Percentiles rank a stretch among this genome's conserved stretches.
These are phyloP conservation scores for Dorcus parallelipipedus DNA, from an alignment of 2,888 invertebrate species.

Conservation along the genomic window DNA sequence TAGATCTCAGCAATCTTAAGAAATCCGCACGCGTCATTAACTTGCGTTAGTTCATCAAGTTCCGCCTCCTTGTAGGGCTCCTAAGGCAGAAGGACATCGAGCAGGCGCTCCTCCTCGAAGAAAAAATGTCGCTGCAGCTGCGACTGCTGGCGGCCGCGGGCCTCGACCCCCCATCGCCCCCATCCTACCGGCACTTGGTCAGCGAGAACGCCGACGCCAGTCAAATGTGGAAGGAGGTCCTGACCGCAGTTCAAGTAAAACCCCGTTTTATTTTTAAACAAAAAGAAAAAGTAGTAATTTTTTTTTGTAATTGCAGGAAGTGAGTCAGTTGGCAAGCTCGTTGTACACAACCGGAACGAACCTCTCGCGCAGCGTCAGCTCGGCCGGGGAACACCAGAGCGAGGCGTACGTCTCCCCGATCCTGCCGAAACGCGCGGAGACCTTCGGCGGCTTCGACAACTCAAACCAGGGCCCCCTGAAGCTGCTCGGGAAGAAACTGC, in stretches of 20 bases:
- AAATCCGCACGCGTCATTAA: too few species aligned
- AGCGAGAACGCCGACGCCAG: slow-evolving; percentile 74
- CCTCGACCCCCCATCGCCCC: slow-evolving; percentile 59
- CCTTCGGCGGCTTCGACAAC: slow-evolving; percentile 92
- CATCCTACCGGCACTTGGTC: slow-evolving; percentile 74
- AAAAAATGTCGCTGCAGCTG: slow-evolving; percentile 82
- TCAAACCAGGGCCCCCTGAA: slow-evolving; percentile 42
- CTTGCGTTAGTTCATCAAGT: not conserved
- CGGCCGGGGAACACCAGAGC: slow-evolving; percentile 90
- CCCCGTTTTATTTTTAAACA: not conserved
- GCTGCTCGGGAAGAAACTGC: slow-evolving; percentile 42
- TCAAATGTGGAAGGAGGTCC: slow-evolving; percentile 80
- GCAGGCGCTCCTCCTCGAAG: slow-evolving; percentile 80
- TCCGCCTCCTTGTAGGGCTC: slow-evolving; percentile 58
- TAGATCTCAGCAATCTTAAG: too few species aligned
- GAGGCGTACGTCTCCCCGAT: slow-evolving; percentile 81
- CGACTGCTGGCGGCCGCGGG: slow-evolving; percentile 69
- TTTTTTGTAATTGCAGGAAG: slow-evolving; percentile 57
- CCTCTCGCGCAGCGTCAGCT: slow-evolving; percentile 86
- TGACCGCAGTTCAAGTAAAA: slow-evolving; percentile 66
- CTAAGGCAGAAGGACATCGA: slow-evolving; percentile 85
- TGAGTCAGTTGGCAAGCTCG: slow-evolving; percentile 69
- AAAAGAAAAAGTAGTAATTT: not conserved
- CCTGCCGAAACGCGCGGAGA: slow-evolving; percentile 89
- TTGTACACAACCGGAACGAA: slow-evolving; percentile 72